Percentiles rank a stretch among this genome's conserved stretches.
Evolutionary conservation across 2,797 vertebrate genomes (phyloP).

Genomic region (Chelon labrosus): DNA sequence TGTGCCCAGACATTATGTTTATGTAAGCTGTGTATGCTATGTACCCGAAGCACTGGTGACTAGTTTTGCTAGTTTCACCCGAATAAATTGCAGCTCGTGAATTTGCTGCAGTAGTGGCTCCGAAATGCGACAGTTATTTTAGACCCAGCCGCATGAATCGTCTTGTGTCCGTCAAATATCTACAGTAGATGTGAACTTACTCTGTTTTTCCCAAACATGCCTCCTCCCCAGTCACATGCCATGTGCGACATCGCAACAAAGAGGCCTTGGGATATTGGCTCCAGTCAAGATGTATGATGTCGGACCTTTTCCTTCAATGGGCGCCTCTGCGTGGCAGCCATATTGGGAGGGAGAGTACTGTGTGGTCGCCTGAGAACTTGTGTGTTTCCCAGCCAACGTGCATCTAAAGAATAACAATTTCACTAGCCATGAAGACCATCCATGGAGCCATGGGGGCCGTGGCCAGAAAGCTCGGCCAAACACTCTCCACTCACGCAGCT

Average conservation of each 20-base stretch:
- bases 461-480: slow-evolving; percentile 78
- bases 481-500: slow-evolving; percentile 78
- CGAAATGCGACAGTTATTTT: slow-evolving; percentile 6
- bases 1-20: slow-evolving; percentile 8
- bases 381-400: slow-evolving; percentile 84
- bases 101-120: background rate
- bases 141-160: slow-evolving; percentile 3
- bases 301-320: slow-evolving; percentile 74
- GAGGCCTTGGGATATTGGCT: slow-evolving; percentile 70
- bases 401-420: slow-evolving; percentile 87
- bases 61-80: background rate
- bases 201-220: slow-evolving; percentile 50
- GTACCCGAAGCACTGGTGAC: slow-evolving; percentile 7
- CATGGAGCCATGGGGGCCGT: slow-evolving; percentile 76
- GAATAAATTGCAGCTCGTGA: background rate
- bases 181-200: slow-evolving; percentile 2
- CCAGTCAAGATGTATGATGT: slow-evolving; percentile 71
- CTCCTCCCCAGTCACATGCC: slow-evolving; percentile 42
- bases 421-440: slow-evolving; percentile 81
- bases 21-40: slow-evolving; percentile 22
- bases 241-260: slow-evolving; percentile 59
- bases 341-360: slow-evolving; percentile 74
- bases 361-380: slow-evolving; percentile 84
- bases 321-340: slow-evolving; percentile 73
- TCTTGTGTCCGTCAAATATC: background rate